Evolutionary conservation across 2,888 invertebrate genomes (phyloP), one percentile per base, ranked within the genome.

Genomic region (Mimas tiliae): DNA sequence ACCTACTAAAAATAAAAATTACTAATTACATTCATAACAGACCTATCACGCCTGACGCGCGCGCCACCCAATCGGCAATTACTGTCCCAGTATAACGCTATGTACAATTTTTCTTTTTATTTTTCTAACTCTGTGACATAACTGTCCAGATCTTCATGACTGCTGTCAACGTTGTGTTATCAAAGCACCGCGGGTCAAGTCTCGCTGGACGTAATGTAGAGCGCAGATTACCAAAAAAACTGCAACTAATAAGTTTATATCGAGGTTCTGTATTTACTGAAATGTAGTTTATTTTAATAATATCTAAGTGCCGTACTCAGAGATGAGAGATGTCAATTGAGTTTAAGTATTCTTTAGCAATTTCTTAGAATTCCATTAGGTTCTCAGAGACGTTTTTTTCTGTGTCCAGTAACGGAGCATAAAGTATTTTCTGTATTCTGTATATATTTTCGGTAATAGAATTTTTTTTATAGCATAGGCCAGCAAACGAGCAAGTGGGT

Each of bases 41-140:
- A 16, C 11, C 0, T 19, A 50, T 3, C 48, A 48, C 16, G 14
- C n/a, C n/a, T n/a, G n/a, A n/a, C n/a, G n/a, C n/a, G n/a, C n/a
- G n/a, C n/a, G n/a, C 12, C 14, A 14, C 8, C 14, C 47, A 47
- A 47, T 62, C 62, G 27, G 27, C 38, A 38, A 21, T 19, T 47
- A 45, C 16, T 14, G 42, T 42, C 55, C 55, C 38, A 55, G 55
- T 55, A 55, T 19, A 58, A 58, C 6, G 16, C 19, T 12, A 16
- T 9, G 7, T 38, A 8, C 11, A 42, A 21, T 9, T 58, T 38
- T 58, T 58, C 14, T 27, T 53, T 21, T 58, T 65, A 47, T 53
- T 65, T 65, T 55, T 27, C 45, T 6, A 27, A 33, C 38, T 21
- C 21, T 48, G 21, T 62, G 65, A 63, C 55, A 65, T 65, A 65